Evolutionary conservation across 30 jellyfish, hydroid and myxozoan genomes (phyloP).

Genomic region (Aurelia coerulea): DNA sequence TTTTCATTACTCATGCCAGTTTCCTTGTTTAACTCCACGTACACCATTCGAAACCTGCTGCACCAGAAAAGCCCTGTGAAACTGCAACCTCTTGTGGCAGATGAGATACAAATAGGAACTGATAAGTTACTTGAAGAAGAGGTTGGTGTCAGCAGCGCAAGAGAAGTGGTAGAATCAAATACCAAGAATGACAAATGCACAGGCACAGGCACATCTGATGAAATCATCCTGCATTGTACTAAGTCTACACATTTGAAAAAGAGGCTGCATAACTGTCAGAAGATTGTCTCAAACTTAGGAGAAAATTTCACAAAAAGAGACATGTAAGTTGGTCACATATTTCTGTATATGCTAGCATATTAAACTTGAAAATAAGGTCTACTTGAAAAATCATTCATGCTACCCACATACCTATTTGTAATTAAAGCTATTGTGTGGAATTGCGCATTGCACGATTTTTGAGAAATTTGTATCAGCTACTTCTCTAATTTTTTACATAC

Average conservation of each 20-base stretch:
- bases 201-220: constrained; percentile 7
- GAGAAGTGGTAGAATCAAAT: constrained; percentile 5
- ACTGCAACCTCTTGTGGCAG: constrained; percentile 29
- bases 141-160: constrained; percentile 14
- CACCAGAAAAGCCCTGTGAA: constrained; percentile 20
- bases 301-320: constrained; percentile 10
- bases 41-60: constrained; percentile 14
- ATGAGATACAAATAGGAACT: constrained; percentile 15
- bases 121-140: constrained; percentile 17
- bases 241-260: constrained; percentile 9
- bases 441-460: constrained; percentile 7
- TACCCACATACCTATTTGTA: constrained; percentile 11
- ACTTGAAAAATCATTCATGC: constrained; percentile 10
- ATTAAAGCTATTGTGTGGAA: constrained; percentile 2
- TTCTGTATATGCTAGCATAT: constrained; percentile 4
- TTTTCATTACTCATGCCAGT: constrained; percentile 20
- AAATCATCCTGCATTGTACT: constrained; percentile 16
- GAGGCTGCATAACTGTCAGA: constrained; percentile 22
- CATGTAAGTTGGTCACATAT: background rate
- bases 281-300: constrained; percentile 25
- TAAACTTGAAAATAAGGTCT: constrained; percentile 12
- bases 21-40: constrained; percentile 21
- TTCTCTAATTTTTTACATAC: background rate
- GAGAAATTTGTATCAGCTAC: constrained; percentile 11
- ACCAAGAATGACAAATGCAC: constrained; percentile 21